phyloP scores from a whole-genome alignment of 2,113 vertebrate genomes.

The Alaudala cheleensis region DNA sequence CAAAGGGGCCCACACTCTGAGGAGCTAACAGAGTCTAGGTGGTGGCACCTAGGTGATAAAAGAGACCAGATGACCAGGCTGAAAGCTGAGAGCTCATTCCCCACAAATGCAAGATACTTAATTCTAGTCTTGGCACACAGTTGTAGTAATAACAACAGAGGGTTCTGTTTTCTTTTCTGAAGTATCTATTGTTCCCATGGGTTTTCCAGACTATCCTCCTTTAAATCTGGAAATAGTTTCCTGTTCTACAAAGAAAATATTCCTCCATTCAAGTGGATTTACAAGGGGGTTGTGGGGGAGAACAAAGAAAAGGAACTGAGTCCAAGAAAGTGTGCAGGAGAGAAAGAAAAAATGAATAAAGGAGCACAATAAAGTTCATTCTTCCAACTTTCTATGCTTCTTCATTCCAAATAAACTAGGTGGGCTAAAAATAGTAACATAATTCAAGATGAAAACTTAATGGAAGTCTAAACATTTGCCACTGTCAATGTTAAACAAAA shows the following conservation, averaged over 20 bases:
- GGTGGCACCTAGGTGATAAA: not conserved
- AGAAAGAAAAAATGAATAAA: conserved; percentile 2
- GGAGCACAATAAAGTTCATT: conserved; percentile 21
- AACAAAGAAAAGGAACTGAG: conserved; percentile 47
- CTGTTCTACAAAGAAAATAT: conserved; percentile 61
- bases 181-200: conserved; percentile 54
- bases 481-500: not conserved
- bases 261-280: conserved; percentile 57
- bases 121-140: conserved; percentile 31
- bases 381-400: not conserved
- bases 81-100: not conserved
- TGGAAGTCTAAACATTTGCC: not conserved
- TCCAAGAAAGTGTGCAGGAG: conserved; percentile 30
- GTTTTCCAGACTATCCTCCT: conserved; percentile 60
- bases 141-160: not conserved
- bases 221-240: conserved; percentile 61
- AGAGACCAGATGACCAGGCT: not conserved
- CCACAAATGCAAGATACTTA: not conserved
- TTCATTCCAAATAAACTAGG: not conserved
- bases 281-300: conserved; percentile 15
- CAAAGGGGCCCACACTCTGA: not conserved
- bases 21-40: not conserved
- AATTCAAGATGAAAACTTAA: not conserved
- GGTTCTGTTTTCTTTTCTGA: conserved; percentile 45
- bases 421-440: conserved; percentile 9